A percentile compares a stretch with the other conserved stretches of the same genome.
Conservation (phyloP, 1,140 invertebrate genomes). For the Polyergus mexicanus region DNA sequence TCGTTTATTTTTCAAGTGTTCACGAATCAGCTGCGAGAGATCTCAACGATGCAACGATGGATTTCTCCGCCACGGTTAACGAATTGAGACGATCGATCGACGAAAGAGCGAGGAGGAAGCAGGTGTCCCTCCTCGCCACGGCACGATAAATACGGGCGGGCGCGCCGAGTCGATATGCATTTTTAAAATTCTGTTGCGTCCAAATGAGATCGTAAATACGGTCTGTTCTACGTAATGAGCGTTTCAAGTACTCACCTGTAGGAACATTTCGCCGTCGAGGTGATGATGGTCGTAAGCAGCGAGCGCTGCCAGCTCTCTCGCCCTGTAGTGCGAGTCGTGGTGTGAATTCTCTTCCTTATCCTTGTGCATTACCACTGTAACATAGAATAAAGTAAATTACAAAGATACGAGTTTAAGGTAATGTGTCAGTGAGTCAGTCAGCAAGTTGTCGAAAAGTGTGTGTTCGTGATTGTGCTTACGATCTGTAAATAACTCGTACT, state of each 20-base stretch:
- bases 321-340: conserved; percentile 89
- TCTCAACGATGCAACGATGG: conserved; percentile 35
- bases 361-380: conserved; percentile 97
- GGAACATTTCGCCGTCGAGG: conserved; percentile 97
- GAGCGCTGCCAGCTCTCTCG: conserved; percentile 93
- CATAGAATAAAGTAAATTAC: conserved; percentile 73
- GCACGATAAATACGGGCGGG: conserved; percentile 40
- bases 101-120: conserved; percentile 38
- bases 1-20: conserved; percentile 1
- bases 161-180: conserved; percentile 17
- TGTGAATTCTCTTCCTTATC: conserved; percentile 93
- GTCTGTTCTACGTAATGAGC: conserved; percentile 51
- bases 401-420: no score
- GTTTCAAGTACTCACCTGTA: conserved; percentile 91
- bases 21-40: conserved; percentile 23
- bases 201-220: conserved; percentile 57
- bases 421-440: not conserved
- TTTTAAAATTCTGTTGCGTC: conserved; percentile 48
- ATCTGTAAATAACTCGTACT: not conserved
- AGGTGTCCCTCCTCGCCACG: conserved; percentile 34
- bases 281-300: conserved; percentile 95
- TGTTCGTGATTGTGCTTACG: not conserved
- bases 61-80: conserved; percentile 23
- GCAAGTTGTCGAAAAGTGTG: not conserved
- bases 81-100: conserved; percentile 50